phyloP scores from a whole-genome alignment of 2,797 vertebrate species.

The Falco berigora region DNA sequence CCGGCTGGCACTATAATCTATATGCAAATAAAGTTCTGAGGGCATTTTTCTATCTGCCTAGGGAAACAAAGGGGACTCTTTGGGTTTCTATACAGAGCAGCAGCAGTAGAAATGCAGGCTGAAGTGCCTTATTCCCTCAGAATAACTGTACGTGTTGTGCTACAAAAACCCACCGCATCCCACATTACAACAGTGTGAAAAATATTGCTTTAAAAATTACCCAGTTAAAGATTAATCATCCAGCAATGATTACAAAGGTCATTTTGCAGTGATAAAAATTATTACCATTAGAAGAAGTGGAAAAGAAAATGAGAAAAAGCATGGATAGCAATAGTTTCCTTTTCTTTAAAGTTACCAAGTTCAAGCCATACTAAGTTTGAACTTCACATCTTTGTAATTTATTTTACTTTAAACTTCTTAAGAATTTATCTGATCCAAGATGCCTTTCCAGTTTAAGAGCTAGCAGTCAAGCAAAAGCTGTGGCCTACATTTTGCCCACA shows the following conservation, averaged over 20 bases:
- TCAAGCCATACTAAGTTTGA: not conserved
- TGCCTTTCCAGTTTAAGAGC: not conserved
- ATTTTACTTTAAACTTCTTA: not conserved
- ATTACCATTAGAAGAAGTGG: not conserved
- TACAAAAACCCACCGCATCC: not conserved
- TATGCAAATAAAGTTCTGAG: conserved; percentile 51
- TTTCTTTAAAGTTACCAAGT: not conserved
- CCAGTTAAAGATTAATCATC: conserved; percentile 60
- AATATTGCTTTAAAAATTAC: conserved; percentile 50
- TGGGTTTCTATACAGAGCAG: not conserved
- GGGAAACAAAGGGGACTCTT: not conserved
- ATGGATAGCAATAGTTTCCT: not conserved
- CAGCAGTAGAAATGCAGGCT: not conserved
- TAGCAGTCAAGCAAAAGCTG: not conserved
- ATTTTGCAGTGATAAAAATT: conserved; percentile 38
- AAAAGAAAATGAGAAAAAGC: not conserved
- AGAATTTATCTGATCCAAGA: not conserved
- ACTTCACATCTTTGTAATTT: not conserved
- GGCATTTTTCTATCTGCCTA: conserved; percentile 27
- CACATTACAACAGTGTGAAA: not conserved
- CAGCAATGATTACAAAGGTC: conserved; percentile 56
- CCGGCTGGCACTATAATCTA: not conserved
- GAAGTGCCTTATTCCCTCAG: not conserved
- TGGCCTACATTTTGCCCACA: conserved; percentile 16
- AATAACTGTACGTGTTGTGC: not conserved